Percentiles rank a stretch among this genome's conserved stretches.
Conservation (phyloP, 2,797 vertebrate species). For the Nyctibius grandis region DNA sequence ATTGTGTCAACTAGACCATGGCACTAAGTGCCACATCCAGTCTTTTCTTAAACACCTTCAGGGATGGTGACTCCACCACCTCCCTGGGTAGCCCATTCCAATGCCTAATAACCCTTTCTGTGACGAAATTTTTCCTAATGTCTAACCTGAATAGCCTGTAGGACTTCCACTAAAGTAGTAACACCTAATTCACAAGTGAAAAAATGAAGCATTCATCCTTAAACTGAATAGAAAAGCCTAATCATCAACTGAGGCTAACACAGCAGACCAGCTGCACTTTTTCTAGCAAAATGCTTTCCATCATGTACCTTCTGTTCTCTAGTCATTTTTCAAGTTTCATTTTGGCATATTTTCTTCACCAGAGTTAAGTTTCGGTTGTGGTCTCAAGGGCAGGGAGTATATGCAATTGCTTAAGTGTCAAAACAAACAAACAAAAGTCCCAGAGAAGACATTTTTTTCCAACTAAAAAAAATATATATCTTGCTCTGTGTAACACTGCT, state of each 20-base stretch:
- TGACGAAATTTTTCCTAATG: too few relatives aligned
- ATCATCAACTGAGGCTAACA: not conserved
- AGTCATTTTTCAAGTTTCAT: not conserved
- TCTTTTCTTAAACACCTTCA: too few relatives aligned
- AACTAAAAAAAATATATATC: not conserved
- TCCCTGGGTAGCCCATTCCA: too few relatives aligned
- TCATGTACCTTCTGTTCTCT: not conserved
- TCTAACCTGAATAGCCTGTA: not conserved
- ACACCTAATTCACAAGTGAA: not conserved
- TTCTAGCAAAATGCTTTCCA: not conserved
- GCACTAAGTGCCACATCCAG: too few relatives aligned
- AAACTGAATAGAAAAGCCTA: not conserved
- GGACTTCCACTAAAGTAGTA: not conserved
- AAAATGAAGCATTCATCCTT: not conserved
- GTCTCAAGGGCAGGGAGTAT: not conserved
- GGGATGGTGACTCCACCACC: too few relatives aligned
- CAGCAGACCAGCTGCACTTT: not conserved
- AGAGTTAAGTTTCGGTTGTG: not conserved
- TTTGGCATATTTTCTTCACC: not conserved
- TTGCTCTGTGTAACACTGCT: not conserved
- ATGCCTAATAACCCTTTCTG: too few relatives aligned
- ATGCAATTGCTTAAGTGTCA: not conserved
- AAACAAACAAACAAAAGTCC: not conserved
- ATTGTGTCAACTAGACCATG: too few relatives aligned
- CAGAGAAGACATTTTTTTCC: not conserved